phyloP scores from a whole-genome alignment of 2,888 invertebrate genomes.

The Linyphia triangularis region DNA sequence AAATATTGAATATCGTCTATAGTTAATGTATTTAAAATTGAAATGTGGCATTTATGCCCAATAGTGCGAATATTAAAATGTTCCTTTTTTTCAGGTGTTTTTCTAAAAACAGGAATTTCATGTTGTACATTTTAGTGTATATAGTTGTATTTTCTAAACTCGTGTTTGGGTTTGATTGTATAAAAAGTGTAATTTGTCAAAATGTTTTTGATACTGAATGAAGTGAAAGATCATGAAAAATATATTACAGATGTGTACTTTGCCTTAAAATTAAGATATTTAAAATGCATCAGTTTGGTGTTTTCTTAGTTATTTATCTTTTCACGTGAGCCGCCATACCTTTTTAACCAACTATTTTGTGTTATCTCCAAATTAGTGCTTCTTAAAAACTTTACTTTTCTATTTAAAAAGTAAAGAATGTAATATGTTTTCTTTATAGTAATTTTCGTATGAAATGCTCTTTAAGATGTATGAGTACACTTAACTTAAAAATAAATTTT shows the following conservation, averaged over 20 bases:
- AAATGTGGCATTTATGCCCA: no score
- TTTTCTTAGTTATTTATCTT: background rate
- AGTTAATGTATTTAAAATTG: no score
- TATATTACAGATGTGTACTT: background rate
- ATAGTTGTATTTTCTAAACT: conserved; percentile 21
- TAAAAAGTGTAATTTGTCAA: background rate
- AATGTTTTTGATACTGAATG: background rate
- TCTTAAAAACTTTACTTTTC: no score
- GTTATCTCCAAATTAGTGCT: background rate
- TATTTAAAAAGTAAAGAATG: no score
- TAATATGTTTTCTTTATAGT: no score
- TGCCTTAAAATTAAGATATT: background rate
- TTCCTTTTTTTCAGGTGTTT: no score
- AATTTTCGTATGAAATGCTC: no score
- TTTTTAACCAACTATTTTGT: background rate
- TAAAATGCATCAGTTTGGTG: background rate
- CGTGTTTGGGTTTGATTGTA: conserved; percentile 6
- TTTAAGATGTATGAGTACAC: no score
- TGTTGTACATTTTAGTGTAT: conserved; percentile 39
- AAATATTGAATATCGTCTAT: no score
- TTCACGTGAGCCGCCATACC: background rate
- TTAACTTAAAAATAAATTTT: background rate
- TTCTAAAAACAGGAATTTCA: conserved; percentile 23
- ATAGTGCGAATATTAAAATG: no score
- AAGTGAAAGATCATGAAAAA: background rate